Percentiles rank a stretch among this genome's conserved stretches.
phyloP scores from a whole-genome alignment of 2,888 invertebrate species.

The Magallana nippona region DNA sequence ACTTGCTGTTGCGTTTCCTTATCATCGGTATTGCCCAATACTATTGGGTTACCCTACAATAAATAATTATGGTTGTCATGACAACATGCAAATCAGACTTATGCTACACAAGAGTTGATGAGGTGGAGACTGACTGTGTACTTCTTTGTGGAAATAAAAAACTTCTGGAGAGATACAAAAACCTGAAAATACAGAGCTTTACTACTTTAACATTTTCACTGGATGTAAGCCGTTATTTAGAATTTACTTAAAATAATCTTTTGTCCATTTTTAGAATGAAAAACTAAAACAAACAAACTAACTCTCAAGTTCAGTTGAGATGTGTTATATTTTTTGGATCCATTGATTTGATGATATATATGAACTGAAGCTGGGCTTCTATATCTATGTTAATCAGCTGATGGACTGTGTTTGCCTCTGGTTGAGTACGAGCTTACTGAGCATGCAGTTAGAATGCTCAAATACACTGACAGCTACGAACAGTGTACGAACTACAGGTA shows the following conservation, averaged over 20 bases:
- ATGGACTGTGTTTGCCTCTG: too few relatives aligned
- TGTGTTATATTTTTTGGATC: too few relatives aligned
- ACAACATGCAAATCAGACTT: constrained; percentile 32
- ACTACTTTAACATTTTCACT: too few relatives aligned
- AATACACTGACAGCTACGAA: background rate
- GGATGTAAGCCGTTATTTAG: too few relatives aligned
- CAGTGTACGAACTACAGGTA: background rate
- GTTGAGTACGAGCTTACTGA: background rate
- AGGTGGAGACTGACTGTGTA: background rate
- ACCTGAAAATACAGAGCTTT: too few relatives aligned
- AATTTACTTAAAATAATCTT: too few relatives aligned
- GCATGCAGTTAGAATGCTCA: background rate
- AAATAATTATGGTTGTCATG: constrained; percentile 37
- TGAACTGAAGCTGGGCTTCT: too few relatives aligned
- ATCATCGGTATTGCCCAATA: constrained; percentile 96
- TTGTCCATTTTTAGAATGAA: too few relatives aligned
- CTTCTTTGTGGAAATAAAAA: background rate
- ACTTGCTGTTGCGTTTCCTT: constrained; percentile 90
- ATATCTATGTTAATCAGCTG: too few relatives aligned
- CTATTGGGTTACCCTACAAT: constrained; percentile 92
- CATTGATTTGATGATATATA: too few relatives aligned
- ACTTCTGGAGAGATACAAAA: background rate
- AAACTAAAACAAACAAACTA: too few relatives aligned
- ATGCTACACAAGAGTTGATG: background rate
- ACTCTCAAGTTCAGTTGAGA: too few relatives aligned